Conservation (phyloP, 1,140 invertebrate species). For the Ceratosolen fusciceps region DNA sequence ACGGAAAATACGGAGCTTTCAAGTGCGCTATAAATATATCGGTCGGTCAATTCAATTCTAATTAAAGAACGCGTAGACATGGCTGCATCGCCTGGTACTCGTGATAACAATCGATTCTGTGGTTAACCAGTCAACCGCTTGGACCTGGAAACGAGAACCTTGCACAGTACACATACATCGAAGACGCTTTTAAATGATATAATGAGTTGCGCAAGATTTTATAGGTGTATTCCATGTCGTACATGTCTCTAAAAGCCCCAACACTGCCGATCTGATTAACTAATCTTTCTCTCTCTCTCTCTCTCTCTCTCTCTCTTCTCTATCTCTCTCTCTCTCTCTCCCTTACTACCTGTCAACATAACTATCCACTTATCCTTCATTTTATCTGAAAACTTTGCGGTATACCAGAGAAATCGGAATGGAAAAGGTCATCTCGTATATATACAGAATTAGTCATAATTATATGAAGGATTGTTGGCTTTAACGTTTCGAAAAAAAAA, state of each 20-base stretch:
- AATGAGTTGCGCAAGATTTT: neutral
- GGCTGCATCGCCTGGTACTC: slow-evolving; percentile 2
- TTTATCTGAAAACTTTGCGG: too few relatives aligned
- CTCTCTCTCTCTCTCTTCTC: neutral
- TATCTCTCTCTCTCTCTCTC: neutral
- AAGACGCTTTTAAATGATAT: neutral
- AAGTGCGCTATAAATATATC: slow-evolving; percentile 31
- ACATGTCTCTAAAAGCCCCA: neutral
- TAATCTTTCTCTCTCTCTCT: neutral
- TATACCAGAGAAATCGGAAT: too few relatives aligned
- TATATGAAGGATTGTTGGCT: too few relatives aligned
- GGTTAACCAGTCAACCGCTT: slow-evolving; percentile 41
- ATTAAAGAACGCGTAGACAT: slow-evolving; percentile 48
- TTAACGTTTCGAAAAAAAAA: too few relatives aligned
- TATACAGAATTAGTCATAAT: too few relatives aligned
- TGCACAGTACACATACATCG: neutral
- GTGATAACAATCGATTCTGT: slow-evolving; percentile 50
- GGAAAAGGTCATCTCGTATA: too few relatives aligned
- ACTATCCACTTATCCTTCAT: neutral
- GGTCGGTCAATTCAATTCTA: slow-evolving; percentile 50
- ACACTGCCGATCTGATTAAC: neutral
- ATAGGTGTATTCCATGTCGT: neutral
- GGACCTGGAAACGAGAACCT: slow-evolving; percentile 25
- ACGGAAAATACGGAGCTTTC: neutral
- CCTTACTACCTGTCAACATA: neutral